Conservation (phyloP, 2,888 invertebrate species). For the Plagiodera versicolora region DNA sequence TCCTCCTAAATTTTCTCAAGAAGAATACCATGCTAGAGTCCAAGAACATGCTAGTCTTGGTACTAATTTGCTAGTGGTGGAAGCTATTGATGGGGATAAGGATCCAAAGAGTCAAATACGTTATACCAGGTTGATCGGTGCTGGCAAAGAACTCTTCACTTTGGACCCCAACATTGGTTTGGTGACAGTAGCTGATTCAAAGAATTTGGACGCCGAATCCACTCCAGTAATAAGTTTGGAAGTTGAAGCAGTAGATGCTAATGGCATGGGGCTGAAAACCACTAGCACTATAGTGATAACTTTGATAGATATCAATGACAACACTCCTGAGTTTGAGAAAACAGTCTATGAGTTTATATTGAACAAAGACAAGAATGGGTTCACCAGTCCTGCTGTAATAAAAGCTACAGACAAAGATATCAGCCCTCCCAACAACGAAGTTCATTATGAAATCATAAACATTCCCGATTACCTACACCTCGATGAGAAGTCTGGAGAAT, state of each 20-base stretch:
- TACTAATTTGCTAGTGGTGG: slow-evolving; percentile 58
- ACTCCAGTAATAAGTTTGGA: slow-evolving; percentile 76
- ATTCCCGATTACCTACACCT: slow-evolving; percentile 70
- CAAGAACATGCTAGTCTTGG: slow-evolving; percentile 77
- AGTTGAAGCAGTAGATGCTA: slow-evolving; percentile 86
- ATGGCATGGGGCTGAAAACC: slow-evolving; percentile 76
- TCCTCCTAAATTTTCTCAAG: slow-evolving; percentile 74
- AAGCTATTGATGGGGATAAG: slow-evolving; percentile 81
- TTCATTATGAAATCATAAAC: slow-evolving; percentile 81
- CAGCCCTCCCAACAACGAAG: slow-evolving; percentile 81
- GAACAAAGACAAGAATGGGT: slow-evolving; percentile 71
- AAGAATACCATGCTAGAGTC: slow-evolving; percentile 73
- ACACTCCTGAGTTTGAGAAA: slow-evolving; percentile 76
- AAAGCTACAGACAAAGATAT: slow-evolving; percentile 84
- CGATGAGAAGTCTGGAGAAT: slow-evolving; percentile 75
- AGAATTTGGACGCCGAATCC: slow-evolving; percentile 81
- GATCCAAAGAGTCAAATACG: slow-evolving; percentile 68
- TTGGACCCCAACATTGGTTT: slow-evolving; percentile 78
- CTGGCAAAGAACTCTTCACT: slow-evolving; percentile 75
- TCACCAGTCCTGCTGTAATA: slow-evolving; percentile 70
- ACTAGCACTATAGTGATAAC: slow-evolving; percentile 74
- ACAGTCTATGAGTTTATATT: slow-evolving; percentile 79
- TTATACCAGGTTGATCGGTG: slow-evolving; percentile 44
- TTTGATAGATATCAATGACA: slow-evolving; percentile 62
- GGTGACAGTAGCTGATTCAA: slow-evolving; percentile 76